These are phyloP conservation scores for Carollia perspicillata DNA, from an alignment of 2,113 vertebrate species.

Conservation along the genomic window DNA sequence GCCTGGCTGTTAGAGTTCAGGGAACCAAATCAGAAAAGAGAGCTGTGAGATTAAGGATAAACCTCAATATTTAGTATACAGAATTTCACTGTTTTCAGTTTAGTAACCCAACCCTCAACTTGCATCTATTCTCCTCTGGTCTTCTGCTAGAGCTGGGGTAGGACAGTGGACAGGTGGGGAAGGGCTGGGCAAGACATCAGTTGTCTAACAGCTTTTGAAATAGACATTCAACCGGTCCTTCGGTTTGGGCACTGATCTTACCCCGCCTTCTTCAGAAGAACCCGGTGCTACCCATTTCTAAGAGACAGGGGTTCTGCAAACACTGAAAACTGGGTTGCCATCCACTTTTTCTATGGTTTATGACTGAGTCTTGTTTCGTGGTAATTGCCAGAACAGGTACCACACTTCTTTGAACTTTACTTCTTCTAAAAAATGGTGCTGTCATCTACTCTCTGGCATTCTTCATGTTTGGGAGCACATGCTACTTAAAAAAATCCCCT, in stretches of 20 bases:
- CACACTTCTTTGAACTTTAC: neutral
- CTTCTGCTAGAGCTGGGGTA: neutral
- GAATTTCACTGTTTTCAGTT: neutral
- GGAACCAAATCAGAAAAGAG: neutral
- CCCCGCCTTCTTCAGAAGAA: neutral
- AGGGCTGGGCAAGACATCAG: neutral
- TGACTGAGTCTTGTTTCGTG: neutral
- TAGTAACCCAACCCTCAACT: neutral
- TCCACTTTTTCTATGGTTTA: neutral
- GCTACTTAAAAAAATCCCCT: neutral
- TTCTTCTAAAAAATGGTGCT: neutral
- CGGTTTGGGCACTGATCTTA: neutral
- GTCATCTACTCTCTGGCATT: neutral
- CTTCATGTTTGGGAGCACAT: neutral
- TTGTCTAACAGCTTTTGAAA: neutral
- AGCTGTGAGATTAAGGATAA: neutral
- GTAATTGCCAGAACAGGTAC: neutral
- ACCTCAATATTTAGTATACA: neutral
- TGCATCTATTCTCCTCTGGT: neutral
- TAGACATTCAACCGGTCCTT: neutral
- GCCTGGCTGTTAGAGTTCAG: neutral
- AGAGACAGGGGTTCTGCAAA: neutral
- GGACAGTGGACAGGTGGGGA: neutral
- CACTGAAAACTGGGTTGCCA: neutral
- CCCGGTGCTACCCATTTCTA: neutral